Percentiles rank a stretch among this genome's conserved stretches.
Evolutionary conservation across 2,797 vertebrate species (phyloP).

Genomic region (Melanogrammus aeglefinus): DNA sequence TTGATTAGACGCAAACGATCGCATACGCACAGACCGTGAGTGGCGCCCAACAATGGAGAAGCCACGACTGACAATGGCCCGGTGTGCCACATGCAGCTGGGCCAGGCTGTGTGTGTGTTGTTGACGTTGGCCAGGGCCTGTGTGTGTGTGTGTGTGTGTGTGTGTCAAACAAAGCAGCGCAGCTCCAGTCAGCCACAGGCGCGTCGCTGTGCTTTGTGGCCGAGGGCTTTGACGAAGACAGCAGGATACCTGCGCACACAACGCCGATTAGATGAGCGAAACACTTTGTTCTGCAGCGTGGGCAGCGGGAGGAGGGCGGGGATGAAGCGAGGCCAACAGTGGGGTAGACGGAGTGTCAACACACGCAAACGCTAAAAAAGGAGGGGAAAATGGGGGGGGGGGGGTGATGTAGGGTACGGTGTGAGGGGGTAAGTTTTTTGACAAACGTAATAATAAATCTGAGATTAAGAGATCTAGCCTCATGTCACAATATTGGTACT

Average conservation of each 20-base stretch:
- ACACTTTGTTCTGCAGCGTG: neutral
- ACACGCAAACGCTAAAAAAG: too few species aligned
- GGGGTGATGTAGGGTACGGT: too few species aligned
- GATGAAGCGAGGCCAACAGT: neutral
- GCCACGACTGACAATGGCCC: neutral
- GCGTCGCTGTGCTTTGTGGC: neutral
- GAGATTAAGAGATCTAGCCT: too few species aligned
- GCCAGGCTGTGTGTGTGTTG: neutral
- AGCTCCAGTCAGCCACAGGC: neutral
- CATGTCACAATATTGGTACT: too few species aligned
- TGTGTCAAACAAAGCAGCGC: too few species aligned
- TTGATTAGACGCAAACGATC: neutral
- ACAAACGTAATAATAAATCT: too few species aligned
- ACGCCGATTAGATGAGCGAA: neutral
- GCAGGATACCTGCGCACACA: neutral
- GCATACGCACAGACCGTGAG: neutral
- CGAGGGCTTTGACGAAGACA: neutral
- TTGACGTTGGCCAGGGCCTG: neutral
- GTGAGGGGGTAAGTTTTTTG: too few species aligned
- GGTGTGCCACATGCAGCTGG: neutral
- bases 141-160: neutral
- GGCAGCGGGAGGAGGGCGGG: too few species aligned
- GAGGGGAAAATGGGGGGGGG: too few species aligned
- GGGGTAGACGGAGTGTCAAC: too few species aligned
- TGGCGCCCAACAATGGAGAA: neutral